These are phyloP conservation scores for Tenebrosternarchus preto DNA, from an alignment of 2,113 vertebrate species.

Conservation along the genomic window DNA sequence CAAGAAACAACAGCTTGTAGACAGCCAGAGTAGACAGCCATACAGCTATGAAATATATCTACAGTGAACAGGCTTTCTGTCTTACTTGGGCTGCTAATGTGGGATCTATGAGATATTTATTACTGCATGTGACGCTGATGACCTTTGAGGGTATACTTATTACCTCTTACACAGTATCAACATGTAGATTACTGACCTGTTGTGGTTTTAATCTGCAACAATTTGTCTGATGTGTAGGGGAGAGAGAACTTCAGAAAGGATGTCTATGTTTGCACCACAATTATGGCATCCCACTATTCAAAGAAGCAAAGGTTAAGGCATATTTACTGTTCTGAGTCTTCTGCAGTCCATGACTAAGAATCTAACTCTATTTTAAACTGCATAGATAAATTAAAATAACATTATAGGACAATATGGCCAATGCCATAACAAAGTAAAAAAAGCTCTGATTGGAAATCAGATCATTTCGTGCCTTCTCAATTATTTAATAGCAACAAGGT, in stretches of 20 bases:
- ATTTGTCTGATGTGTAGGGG: no score
- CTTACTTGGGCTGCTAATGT: not conserved
- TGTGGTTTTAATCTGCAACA: not conserved
- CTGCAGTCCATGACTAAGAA: not conserved
- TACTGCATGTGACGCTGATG: not conserved
- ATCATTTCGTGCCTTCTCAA: constrained; percentile 19
- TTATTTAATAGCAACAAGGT: constrained; percentile 12
- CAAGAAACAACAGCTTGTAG: not conserved
- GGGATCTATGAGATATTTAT: not conserved
- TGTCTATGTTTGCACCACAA: not conserved
- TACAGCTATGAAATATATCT: not conserved
- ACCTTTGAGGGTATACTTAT: not conserved
- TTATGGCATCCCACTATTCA: not conserved
- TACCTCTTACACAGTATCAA: not conserved
- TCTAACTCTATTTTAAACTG: not conserved
- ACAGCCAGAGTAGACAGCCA: not conserved
- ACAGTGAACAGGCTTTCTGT: not conserved
- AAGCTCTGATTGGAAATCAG: constrained; percentile 24
- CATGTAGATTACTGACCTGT: not conserved
- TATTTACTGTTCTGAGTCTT: not conserved
- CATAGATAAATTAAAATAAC: not conserved
- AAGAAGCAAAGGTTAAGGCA: not conserved
- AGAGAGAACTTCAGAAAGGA: not conserved
- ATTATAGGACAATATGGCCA: not conserved
- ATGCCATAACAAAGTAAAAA: not conserved